These are phyloP conservation scores for Mesaphorura yosii DNA, from an alignment of 1,140 invertebrate species.

Conservation along the genomic window DNA sequence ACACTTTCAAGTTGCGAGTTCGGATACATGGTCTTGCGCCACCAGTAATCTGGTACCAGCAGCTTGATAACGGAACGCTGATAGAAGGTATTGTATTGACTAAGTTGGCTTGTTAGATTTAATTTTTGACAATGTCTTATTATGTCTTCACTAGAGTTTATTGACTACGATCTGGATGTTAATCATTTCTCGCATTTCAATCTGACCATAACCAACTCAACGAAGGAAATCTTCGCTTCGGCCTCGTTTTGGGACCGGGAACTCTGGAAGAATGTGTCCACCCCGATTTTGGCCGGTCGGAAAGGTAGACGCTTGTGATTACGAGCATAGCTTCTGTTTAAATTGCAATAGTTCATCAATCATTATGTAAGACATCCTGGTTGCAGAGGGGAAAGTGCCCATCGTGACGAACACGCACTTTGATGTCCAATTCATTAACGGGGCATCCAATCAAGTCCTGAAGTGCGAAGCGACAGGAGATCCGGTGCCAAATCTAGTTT, in stretches of 20 bases:
- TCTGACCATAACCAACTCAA: background rate
- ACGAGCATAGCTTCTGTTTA: no score
- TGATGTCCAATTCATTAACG: background rate
- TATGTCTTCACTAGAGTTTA: background rate
- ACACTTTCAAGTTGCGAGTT: background rate
- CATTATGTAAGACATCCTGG: no score
- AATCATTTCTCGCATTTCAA: background rate
- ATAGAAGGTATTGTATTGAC: background rate
- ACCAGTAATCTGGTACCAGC: background rate
- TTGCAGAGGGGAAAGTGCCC: no score
- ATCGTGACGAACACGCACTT: no score
- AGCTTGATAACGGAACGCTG: background rate
- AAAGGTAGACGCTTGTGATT: background rate
- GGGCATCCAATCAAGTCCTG: background rate
- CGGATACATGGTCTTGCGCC: background rate
- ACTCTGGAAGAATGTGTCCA: background rate
- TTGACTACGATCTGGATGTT: background rate
- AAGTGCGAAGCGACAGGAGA: background rate
- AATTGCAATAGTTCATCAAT: no score
- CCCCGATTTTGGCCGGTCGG: background rate
- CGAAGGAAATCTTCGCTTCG: background rate
- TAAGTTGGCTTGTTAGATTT: no score
- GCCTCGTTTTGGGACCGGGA: background rate
- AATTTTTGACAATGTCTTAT: no score
- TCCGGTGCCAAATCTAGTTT: background rate